phyloP scores from a whole-genome alignment of 2,888 invertebrate species.

The Nymphalis polychloros region DNA sequence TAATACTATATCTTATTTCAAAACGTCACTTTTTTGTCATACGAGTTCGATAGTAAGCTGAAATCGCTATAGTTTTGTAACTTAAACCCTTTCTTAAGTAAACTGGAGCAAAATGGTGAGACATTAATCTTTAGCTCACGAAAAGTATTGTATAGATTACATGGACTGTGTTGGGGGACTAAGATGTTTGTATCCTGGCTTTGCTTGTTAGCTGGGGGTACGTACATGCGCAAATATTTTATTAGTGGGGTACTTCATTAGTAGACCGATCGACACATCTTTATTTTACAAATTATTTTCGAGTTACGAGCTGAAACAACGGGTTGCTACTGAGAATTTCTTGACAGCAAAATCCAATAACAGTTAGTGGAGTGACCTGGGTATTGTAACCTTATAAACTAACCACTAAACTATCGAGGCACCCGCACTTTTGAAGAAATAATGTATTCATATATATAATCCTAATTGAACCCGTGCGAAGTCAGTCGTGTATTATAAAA shows the following conservation, averaged over 20 bases:
- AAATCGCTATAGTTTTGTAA: conserved; percentile 30
- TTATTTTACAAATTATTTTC: too few relatives aligned
- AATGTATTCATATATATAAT: too few relatives aligned
- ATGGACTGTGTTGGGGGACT: conserved; percentile 48
- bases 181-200: conserved; percentile 57
- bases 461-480: background rate
- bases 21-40: too few relatives aligned
- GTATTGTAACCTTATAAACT: too few relatives aligned
- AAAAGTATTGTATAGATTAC: conserved; percentile 71
- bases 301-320: too few relatives aligned
- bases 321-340: too few relatives aligned
- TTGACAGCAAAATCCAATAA: too few relatives aligned
- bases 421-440: too few relatives aligned
- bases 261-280: too few relatives aligned
- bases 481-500: background rate
- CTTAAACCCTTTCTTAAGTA: conserved; percentile 43
- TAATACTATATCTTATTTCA: too few relatives aligned
- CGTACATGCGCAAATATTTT: conserved; percentile 47
- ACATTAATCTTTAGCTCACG: conserved; percentile 71
- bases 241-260: conserved; percentile 26
- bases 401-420: too few relatives aligned
- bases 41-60: background rate
- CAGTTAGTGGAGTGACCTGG: too few relatives aligned
- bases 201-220: conserved; percentile 55
- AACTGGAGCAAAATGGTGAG: conserved; percentile 70